These are phyloP conservation scores for Albula glossodonta DNA, from an alignment of 2,113 vertebrate species.

Conservation along the genomic window DNA sequence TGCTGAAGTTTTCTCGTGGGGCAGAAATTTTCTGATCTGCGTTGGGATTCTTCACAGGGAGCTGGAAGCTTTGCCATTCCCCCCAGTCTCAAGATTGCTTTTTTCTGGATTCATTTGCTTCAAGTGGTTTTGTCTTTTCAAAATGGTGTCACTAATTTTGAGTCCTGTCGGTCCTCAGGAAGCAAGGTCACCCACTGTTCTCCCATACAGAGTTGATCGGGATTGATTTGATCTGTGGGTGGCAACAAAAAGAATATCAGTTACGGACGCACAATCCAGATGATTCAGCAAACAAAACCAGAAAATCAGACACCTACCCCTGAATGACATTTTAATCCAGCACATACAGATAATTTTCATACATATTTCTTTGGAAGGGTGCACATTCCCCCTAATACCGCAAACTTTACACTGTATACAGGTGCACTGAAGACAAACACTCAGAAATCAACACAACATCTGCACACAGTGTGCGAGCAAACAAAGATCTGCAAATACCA, in stretches of 20 bases:
- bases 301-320: neutral
- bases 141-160: conserved; percentile 83
- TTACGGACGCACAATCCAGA: conserved; percentile 10
- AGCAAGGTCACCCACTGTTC: conserved; percentile 84
- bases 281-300: neutral
- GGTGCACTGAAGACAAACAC: no score
- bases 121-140: conserved; percentile 82
- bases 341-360: neutral
- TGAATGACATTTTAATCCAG: no score
- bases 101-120: conserved; percentile 79
- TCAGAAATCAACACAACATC: no score
- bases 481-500: no score
- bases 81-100: conserved; percentile 80
- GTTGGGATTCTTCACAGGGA: conserved; percentile 74
- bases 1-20: conserved; percentile 74
- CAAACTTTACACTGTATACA: no score
- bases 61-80: conserved; percentile 58
- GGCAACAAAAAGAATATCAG: conserved; percentile 13
- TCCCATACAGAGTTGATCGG: conserved; percentile 80
- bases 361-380: neutral
- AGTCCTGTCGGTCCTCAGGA: conserved; percentile 89
- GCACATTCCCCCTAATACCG: no score
- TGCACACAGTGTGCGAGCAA: no score
- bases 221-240: conserved; percentile 69
- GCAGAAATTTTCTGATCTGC: conserved; percentile 76